Evolutionary conservation across 2,888 invertebrate genomes (phyloP).

Genomic region (Alitta virens): DNA sequence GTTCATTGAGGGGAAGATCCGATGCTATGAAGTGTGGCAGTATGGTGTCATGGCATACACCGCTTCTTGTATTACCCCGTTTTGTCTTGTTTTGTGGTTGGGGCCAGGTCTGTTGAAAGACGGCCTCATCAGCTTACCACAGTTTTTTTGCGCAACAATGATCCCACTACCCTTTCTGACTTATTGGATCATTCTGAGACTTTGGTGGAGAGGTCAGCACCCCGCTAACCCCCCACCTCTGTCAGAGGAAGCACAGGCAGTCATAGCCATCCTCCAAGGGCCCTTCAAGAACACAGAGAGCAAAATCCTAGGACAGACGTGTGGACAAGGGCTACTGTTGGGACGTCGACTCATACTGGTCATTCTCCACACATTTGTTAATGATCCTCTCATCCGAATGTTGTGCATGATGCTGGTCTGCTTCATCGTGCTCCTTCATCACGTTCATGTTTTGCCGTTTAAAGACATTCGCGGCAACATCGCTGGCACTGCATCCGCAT

Average conservation of each 20-base stretch:
- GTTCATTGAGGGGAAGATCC: conserved; percentile 28
- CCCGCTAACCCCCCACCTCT: neutral
- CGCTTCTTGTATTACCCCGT: conserved; percentile 22
- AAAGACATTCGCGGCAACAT: conserved; percentile 27
- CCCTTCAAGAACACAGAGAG: conserved; percentile 25
- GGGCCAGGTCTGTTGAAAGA: conserved; percentile 25
- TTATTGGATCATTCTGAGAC: conserved; percentile 18
- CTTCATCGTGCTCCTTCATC: conserved; percentile 30
- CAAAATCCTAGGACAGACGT: conserved; percentile 16
- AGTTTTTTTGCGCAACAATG: conserved; percentile 29
- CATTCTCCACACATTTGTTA: conserved; percentile 30
- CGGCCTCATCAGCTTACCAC: conserved; percentile 16
- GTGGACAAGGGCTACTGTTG: conserved; percentile 32
- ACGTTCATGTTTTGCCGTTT: conserved; percentile 32
- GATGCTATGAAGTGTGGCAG: conserved; percentile 20
- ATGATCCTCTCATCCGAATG: conserved; percentile 28
- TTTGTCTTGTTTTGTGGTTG: conserved; percentile 26
- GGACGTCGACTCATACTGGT: conserved; percentile 28
- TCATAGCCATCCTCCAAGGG: conserved; percentile 26
- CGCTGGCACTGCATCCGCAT: conserved; percentile 30
- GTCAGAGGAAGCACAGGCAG: conserved; percentile 11
- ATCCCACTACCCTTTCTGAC: conserved; percentile 26
- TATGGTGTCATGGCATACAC: conserved; percentile 20
- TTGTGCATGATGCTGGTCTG: conserved; percentile 30
- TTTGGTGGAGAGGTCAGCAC: neutral